A percentile compares a stretch with the other conserved stretches of the same genome.
phyloP scores from a whole-genome alignment of 2,797 vertebrate species.

The Gastrophryne carolinensis region DNA sequence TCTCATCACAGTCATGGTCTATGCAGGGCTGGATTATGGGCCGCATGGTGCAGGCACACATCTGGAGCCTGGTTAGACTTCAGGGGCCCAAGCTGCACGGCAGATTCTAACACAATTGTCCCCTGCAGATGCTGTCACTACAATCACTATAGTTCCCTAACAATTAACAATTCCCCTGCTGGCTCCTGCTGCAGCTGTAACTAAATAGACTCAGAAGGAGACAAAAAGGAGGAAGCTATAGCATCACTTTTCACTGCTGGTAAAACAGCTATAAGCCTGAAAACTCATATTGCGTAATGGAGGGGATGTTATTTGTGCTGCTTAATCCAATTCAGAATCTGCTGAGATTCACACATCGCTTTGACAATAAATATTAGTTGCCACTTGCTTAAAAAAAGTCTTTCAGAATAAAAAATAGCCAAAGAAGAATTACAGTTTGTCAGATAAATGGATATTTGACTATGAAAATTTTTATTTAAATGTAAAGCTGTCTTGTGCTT shows the following conservation, averaged over 20 bases:
- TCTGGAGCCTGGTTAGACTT: not conserved
- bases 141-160: not conserved
- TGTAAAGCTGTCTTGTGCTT: no score
- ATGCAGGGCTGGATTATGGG: not conserved
- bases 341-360: not conserved
- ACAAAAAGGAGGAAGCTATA: not conserved
- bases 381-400: no score
- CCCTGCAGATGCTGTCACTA: not conserved
- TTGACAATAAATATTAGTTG: no score
- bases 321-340: not conserved
- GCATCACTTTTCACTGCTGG: not conserved
- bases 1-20: no score
- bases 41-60: not conserved
- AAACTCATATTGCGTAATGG: not conserved
- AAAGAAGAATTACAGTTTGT: no score
- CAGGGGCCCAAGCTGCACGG: not conserved
- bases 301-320: not conserved
- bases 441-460: no score
- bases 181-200: not conserved
- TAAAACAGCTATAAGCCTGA: constrained; percentile 4
- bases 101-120: not conserved
- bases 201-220: not conserved
- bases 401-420: no score
- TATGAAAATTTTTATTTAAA: no score
- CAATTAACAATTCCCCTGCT: not conserved